Evolutionary conservation across 2,888 invertebrate genomes (phyloP), one percentile per base, ranked within the genome.

Genomic region (Leptopterna dolabrata): DNA sequence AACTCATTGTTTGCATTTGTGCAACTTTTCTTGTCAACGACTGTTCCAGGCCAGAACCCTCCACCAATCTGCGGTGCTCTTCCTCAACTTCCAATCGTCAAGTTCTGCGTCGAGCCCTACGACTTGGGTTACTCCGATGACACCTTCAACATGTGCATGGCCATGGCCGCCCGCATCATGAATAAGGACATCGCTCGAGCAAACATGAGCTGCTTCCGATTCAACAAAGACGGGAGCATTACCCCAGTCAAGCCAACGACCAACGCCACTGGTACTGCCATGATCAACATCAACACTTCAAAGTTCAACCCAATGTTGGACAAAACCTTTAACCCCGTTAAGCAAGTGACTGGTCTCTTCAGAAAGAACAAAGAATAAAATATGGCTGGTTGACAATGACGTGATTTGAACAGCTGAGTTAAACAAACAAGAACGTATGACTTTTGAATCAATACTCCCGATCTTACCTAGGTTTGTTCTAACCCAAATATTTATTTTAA

Each of bases 81-180:
- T 43, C 83, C 83, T 14, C 70, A 63, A 19, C 19, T 70, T n/a
- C 83, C 63, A 16, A 63, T 83, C 14, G 9, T 83, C 70, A 36
- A 83, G 70, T 41, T 83, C n/a, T 83, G 83, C 83, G 70, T 83
- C 14, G 83, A 83, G 43, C 83, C 83, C 41, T 83, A 83, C 43
- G 47, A 19, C 41, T 41, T 83, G 0, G 45, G 78, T 9, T 78
- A 78, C 83, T 16, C 36, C 24, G 36, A 83, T 19, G 41, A 63
- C 41, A 63, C 83, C 9, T 19, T 83, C 70, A 55, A 70, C 43
- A 19, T 70, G 19, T 83, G 83, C 41, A 24, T 70, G 0, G 36
- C 70, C 4, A 4, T 83, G 9, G 29, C 70, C 19, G 70, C 83
- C 30, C 19, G 29, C 6, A 2, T 83, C 41, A 7, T 70, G 4